Base-by-base conservation (phyloP, 1,140 invertebrate species). In the Drosophila varians region DNA sequence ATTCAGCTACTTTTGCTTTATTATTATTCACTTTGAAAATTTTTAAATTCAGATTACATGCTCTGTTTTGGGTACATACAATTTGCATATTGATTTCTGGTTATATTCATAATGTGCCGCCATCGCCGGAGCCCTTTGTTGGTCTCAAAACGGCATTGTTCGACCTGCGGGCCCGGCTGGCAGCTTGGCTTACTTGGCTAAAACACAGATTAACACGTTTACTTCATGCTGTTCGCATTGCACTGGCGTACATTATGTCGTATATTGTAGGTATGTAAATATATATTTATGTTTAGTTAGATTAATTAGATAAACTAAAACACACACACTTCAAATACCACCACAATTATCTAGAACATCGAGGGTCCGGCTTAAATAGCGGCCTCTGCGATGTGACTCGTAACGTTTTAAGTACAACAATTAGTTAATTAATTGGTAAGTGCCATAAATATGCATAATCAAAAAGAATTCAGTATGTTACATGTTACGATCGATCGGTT, bases 11-110 rank as follows among this genome's bases (percentile, higher is more conserved):
- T 73, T 79, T 84, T 86, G 75, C 82, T 62, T 84, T 64, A 48
- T 87, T 86, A 86, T 87, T 86, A 87, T 74, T 80, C 72, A 80
- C 61, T 84, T 84, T 87, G 80, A 86, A 86, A 86, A 84, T 80
- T 83, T 47, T 83, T 84, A 79, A 84, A 84, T 84, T 80, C 79
- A 84, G 79, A 84, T 84, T 84, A 84, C 79, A 84, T 86, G 83
- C 62, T 65, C 86, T 76, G 34, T 64, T 38, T 38, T 77, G 76
- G 73, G 60, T 86, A 87, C 73, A 82, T 82, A 76, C 64, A 74
- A 62, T 77, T 86, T 82, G 65, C 74, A 60, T 68, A 74, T 71
- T 61, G 58, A 65, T 84, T 70, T 84, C 61, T 61, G 51, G 64
- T 77, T 82, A 65, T 74, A 58, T 76, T 57, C 40, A 82, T 77